These are phyloP conservation scores for Aphidius colemani DNA, from an alignment of 2,888 invertebrate genomes.

Conservation along the genomic window DNA sequence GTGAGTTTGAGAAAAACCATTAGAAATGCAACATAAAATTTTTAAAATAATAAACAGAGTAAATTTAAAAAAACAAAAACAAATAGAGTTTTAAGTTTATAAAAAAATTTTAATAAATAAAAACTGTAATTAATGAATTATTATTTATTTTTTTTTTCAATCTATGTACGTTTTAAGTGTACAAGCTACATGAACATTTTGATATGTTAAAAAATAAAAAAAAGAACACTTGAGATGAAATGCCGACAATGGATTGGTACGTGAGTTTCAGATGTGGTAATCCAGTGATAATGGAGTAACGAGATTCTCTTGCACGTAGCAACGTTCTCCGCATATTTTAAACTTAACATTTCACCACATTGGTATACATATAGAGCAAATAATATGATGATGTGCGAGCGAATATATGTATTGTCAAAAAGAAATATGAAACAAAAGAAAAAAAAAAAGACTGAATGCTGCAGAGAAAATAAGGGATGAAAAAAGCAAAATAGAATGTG, in stretches of 20 bases:
- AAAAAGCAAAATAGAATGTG: slow-evolving; percentile 11
- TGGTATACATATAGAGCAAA: neutral
- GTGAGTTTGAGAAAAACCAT: no score
- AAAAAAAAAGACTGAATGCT: slow-evolving; percentile 8
- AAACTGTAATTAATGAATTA: no score
- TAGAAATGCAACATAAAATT: no score
- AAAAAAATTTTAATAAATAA: no score
- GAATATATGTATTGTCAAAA: slow-evolving; percentile 1
- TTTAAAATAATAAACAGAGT: no score
- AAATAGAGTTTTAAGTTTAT: no score
- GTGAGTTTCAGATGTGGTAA: slow-evolving; percentile 51
- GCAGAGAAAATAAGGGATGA: slow-evolving; percentile 12
- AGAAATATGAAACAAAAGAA: neutral
- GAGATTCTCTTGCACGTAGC: slow-evolving; percentile 53
- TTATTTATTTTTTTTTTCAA: no score
- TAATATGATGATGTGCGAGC: slow-evolving; percentile 6
- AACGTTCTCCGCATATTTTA: slow-evolving; percentile 55
- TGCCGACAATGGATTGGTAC: slow-evolving; percentile 36
- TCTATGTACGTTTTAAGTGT: no score
- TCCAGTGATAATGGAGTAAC: slow-evolving; percentile 57
- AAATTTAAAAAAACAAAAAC: no score
- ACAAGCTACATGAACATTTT: no score
- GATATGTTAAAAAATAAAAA: no score
- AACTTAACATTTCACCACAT: slow-evolving; percentile 46
- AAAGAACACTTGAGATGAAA: neutral